Base-by-base conservation (phyloP, 2,888 invertebrate species). In the Disparrhopalites patrizii region DNA sequence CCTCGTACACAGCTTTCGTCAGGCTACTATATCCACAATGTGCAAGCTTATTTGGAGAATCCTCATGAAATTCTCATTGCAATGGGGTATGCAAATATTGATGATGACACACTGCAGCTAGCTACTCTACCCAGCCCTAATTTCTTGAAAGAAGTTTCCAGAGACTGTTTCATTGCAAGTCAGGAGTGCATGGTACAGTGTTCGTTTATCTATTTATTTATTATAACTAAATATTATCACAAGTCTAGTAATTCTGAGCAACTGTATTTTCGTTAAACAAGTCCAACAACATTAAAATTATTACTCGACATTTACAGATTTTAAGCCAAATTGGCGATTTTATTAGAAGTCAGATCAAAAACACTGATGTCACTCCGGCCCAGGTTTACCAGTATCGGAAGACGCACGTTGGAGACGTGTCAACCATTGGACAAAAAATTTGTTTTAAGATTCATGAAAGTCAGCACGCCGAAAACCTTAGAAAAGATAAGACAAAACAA, bases 1-100 rank as follows among this genome's bases (percentile, higher is more conserved):
- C n/a, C n/a, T n/a, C n/a, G 13, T 3, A 5, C 69, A 69, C 79
- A 92, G 92, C 83, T 90, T 74, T 93, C 91, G 80, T 88, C 88
- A 70, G 93, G 93, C 8, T 93, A 88, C 80, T 93, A 87, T 81
- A 90, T 91, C 77, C 92, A 93, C 78, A 89, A 92, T 77, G 87
- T 93, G 47, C 89, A 90, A 76, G 86, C 88, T 2, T 88, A 91
- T 79, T 82, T 93, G 76, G 82, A 87, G 27, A 89, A 89, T 60
- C 89, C 89, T 1, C 90, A 91, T 77, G 81, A 84, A 55, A 82
- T 93, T 77, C 86, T 93, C 66, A 85, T 87, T 75, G 85, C 87
- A 66, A 89, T 93, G 90, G 93, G 93, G 0, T 93, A 93, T 78
- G 85, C 85, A 66, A 81, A 85, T 47, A 58, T 66, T 27, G 73